Percentiles rank a stretch among this genome's conserved stretches.
These are phyloP conservation scores for Microcebus murinus DNA, from an alignment of 2,113 vertebrate species.

Conservation along the genomic window DNA sequence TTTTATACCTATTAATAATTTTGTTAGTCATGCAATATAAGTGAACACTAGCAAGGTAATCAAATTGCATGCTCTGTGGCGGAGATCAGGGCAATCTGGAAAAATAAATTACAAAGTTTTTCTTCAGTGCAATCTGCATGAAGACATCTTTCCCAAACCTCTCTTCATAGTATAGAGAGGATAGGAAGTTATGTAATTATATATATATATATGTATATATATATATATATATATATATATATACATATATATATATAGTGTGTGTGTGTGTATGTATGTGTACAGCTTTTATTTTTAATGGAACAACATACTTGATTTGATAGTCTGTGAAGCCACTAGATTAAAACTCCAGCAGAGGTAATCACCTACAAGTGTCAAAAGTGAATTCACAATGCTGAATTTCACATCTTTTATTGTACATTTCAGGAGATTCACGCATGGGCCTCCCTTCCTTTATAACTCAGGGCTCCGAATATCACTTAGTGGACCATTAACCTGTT, in stretches of 20 bases:
- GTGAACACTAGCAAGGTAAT: slow-evolving; percentile 67
- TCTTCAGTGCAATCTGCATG: slow-evolving; percentile 21
- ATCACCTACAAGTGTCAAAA: slow-evolving; percentile 50
- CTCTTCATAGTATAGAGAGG: slow-evolving; percentile 34
- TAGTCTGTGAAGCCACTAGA: neutral
- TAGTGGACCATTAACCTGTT: slow-evolving; percentile 60
- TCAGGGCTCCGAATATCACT: slow-evolving; percentile 58
- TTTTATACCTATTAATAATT: slow-evolving; percentile 75
- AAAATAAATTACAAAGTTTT: neutral
- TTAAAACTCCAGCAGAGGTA: neutral
- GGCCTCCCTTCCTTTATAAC: slow-evolving; percentile 50
- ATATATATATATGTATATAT: neutral
- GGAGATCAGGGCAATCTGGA: slow-evolving; percentile 47
- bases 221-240: too few species aligned
- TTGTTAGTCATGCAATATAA: slow-evolving; percentile 72
- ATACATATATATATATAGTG: too few species aligned
- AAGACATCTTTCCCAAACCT: slow-evolving; percentile 24
- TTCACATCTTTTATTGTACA: slow-evolving; percentile 39
- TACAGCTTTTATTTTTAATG: neutral
- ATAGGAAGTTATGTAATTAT: neutral
- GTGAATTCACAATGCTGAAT: slow-evolving; percentile 47
- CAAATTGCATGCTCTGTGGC: slow-evolving; percentile 60
- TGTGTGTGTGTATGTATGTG: neutral
- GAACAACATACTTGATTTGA: neutral
- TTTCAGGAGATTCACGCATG: slow-evolving; percentile 16